Conservation (phyloP, 1,140 invertebrate species). For the Teleopsis dalmanni region DNA sequence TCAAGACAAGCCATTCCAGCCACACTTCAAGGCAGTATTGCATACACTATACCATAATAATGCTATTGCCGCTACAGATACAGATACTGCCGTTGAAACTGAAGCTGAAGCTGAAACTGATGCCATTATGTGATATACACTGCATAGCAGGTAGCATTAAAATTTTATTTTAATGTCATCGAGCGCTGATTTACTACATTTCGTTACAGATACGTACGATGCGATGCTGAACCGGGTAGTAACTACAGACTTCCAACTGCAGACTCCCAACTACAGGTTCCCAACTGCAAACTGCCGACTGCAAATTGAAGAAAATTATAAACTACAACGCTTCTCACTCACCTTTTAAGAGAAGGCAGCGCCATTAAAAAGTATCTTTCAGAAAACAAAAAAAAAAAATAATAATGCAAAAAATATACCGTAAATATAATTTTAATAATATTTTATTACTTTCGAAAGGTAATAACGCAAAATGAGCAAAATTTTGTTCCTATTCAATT, state of each 20-base stretch:
- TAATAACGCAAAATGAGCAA: constrained; percentile 8
- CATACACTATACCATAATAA: not conserved
- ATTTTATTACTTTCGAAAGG: constrained; percentile 35
- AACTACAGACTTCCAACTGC: no score
- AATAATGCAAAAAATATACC: no score
- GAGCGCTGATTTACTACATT: constrained; percentile 40
- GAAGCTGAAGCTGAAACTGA: not conserved
- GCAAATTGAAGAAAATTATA: not conserved
- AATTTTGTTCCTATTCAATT: not conserved
- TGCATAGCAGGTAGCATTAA: constrained; percentile 28
- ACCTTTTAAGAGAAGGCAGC: not conserved
- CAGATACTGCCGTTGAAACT: not conserved
- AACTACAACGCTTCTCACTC: not conserved
- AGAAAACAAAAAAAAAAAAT: not conserved
- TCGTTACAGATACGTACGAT: constrained; percentile 1
- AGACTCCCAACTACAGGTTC: no score
- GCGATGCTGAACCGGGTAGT: not conserved
- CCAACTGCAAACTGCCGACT: not conserved
- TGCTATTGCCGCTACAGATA: not conserved
- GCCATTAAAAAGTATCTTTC: not conserved
- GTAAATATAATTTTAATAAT: constrained; percentile 42
- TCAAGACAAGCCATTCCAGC: constrained; percentile 32
- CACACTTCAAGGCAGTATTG: no score
- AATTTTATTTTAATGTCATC: constrained; percentile 45
- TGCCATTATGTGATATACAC: constrained; percentile 5